Evolutionary conservation across 1,140 invertebrate species (phyloP).

Genomic region (Eumaeus atala): DNA sequence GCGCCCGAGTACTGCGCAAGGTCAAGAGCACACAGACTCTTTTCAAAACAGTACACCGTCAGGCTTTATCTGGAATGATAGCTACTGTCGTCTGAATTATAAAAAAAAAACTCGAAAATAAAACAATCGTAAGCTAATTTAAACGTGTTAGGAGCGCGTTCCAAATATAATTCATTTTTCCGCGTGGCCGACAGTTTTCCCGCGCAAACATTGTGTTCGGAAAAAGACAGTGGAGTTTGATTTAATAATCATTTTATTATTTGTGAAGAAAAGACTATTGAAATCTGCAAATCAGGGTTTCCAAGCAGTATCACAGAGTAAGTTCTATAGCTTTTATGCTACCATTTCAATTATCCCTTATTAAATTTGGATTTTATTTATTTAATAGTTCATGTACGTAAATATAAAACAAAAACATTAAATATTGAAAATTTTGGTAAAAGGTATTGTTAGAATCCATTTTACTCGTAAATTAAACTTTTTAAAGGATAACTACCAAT

Average conservation of each 20-base stretch:
- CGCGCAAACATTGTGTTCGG: slow-evolving; percentile 34
- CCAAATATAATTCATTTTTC: slow-evolving; percentile 38
- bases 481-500: too few species aligned
- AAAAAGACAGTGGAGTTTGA: background rate
- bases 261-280: slow-evolving; percentile 1
- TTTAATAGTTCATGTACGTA: too few species aligned
- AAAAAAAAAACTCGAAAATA: slow-evolving; percentile 31
- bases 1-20: slow-evolving; percentile 49
- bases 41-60: slow-evolving; percentile 48
- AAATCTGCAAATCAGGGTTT: background rate
- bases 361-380: too few species aligned
- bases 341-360: too few species aligned
- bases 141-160: slow-evolving; percentile 34
- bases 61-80: slow-evolving; percentile 42
- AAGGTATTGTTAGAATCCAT: too few species aligned
- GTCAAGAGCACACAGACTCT: slow-evolving; percentile 60
- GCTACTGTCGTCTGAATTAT: slow-evolving; percentile 25
- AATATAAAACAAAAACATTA: too few species aligned
- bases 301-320: slow-evolving; percentile 16
- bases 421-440: too few species aligned
- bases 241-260: background rate
- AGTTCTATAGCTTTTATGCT: slow-evolving; percentile 10
- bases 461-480: too few species aligned
- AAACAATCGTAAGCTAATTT: slow-evolving; percentile 23
- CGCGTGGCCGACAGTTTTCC: slow-evolving; percentile 27